A percentile compares a stretch with the other conserved stretches of the same genome.
These are phyloP conservation scores for Standfussiana lucernea DNA, from an alignment of 2,888 invertebrate species.

Conservation along the genomic window DNA sequence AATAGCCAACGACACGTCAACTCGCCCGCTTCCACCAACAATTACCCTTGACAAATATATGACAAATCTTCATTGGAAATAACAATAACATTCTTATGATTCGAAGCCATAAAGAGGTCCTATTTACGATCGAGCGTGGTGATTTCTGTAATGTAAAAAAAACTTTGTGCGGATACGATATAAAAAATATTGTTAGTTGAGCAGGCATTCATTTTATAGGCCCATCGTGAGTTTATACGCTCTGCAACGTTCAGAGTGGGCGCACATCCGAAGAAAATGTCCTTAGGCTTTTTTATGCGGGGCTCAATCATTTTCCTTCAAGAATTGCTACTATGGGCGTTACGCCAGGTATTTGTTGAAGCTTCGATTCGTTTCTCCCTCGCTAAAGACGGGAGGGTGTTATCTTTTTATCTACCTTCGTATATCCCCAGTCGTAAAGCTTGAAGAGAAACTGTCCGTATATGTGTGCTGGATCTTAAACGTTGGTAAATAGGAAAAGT, in stretches of 20 bases:
- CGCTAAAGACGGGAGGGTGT: slow-evolving; percentile 50
- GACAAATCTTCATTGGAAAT: slow-evolving; percentile 68
- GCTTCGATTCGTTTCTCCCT: slow-evolving; percentile 55
- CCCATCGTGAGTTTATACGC: slow-evolving; percentile 75
- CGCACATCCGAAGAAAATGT: slow-evolving; percentile 47
- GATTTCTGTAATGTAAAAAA: slow-evolving; percentile 72
- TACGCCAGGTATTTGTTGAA: slow-evolving; percentile 58
- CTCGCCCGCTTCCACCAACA: slow-evolving; percentile 44
- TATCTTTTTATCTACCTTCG: slow-evolving; percentile 60
- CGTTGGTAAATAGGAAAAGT: slow-evolving; percentile 50
- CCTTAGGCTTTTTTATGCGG: slow-evolving; percentile 47
- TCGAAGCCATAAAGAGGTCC: slow-evolving; percentile 70
- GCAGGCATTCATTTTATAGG: slow-evolving; percentile 81
- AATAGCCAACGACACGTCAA: slow-evolving; percentile 50
- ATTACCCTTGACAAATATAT: slow-evolving; percentile 66
- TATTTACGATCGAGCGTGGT: slow-evolving; percentile 72
- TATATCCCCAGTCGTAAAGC: slow-evolving; percentile 58
- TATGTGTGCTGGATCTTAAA: slow-evolving; percentile 49
- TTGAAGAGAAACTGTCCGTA: slow-evolving; percentile 50
- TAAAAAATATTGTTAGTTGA: slow-evolving; percentile 79
- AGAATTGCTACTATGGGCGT: slow-evolving; percentile 50
- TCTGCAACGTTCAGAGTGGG: slow-evolving; percentile 61
- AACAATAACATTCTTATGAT: slow-evolving; percentile 75
- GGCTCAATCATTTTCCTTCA: slow-evolving; percentile 63
- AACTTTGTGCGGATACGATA: slow-evolving; percentile 68